Conservation (phyloP, 2,797 vertebrate genomes). For the Enoplosus armatus region DNA sequence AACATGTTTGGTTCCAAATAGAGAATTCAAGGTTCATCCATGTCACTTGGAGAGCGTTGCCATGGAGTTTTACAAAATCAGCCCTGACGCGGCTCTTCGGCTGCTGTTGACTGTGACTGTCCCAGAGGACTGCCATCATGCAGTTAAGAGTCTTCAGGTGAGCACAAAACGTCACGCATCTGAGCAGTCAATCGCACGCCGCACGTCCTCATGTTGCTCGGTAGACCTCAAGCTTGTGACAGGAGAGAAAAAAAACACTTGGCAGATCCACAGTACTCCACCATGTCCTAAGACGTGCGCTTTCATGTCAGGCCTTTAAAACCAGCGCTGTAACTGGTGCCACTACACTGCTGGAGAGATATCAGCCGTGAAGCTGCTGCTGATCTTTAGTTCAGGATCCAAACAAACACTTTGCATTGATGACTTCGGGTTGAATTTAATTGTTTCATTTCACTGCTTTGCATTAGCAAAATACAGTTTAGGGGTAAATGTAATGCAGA, state of each 20-base stretch:
- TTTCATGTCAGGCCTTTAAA: slow-evolving; percentile 28
- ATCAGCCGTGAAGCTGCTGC: background rate
- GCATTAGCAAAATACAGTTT: background rate
- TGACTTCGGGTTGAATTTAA: background rate
- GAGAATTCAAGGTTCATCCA: background rate
- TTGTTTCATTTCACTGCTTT: background rate
- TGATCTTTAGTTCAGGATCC: background rate
- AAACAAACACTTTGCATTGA: background rate
- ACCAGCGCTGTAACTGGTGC: background rate
- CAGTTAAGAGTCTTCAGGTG: background rate
- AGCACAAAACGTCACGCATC: background rate
- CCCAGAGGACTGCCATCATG: background rate
- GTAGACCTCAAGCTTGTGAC: too few species aligned
- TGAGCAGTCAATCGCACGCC: slow-evolving; percentile 3
- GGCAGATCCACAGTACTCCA: slow-evolving; percentile 9
- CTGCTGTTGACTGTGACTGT: slow-evolving; percentile 13
- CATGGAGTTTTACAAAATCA: background rate
- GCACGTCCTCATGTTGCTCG: slow-evolving; percentile 5
- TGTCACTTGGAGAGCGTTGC: background rate
- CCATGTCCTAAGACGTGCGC: slow-evolving; percentile 19
- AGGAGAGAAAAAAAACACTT: slow-evolving; percentile 27
- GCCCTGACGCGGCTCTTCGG: slow-evolving; percentile 4
- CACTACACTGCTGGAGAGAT: background rate
- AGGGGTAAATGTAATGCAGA: background rate
- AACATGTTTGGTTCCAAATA: background rate